Percentiles rank a stretch among this genome's conserved stretches.
phyloP scores from a whole-genome alignment of 2,888 invertebrate species.

The Hipparchia semele region DNA sequence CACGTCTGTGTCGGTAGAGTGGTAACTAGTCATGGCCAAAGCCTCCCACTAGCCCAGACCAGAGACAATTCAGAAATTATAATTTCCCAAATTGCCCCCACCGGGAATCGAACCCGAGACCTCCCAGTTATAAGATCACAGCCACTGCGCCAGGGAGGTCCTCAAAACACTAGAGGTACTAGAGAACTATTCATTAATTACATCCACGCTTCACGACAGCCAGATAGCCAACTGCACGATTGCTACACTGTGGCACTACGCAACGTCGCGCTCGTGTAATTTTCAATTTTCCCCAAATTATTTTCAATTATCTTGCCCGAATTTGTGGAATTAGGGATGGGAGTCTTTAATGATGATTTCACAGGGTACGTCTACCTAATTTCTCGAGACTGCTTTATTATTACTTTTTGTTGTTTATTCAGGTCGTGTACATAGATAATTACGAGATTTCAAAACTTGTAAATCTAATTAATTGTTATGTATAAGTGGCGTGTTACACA shows the following conservation, averaged over 20 bases:
- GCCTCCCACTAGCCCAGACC: too few species aligned
- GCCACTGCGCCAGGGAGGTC: too few species aligned
- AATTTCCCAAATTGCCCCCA: too few species aligned
- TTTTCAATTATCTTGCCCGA: constrained; percentile 8
- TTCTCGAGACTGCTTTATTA: neutral
- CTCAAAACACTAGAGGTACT: too few species aligned
- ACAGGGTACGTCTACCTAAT: neutral
- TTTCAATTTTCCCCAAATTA: constrained; percentile 7
- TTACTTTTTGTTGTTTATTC: neutral
- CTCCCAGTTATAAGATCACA: too few species aligned
- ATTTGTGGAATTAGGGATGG: neutral
- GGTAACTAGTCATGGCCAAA: too few species aligned
- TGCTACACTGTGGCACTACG: neutral
- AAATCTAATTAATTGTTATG: neutral
- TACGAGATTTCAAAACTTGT: neutral
- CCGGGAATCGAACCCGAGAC: too few species aligned
- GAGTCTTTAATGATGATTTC: neutral
- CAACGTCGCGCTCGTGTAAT: constrained; percentile 1
- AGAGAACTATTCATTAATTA: too few species aligned
- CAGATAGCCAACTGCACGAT: neutral
- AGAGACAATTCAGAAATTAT: too few species aligned
- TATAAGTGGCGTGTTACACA: too few species aligned
- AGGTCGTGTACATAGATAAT: neutral
- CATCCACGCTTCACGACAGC: too few species aligned
- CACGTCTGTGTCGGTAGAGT: too few species aligned